Evolutionary conservation across 2,113 vertebrate genomes (phyloP), one percentile per base, ranked within the genome.

Genomic region (Progne subis): DNA sequence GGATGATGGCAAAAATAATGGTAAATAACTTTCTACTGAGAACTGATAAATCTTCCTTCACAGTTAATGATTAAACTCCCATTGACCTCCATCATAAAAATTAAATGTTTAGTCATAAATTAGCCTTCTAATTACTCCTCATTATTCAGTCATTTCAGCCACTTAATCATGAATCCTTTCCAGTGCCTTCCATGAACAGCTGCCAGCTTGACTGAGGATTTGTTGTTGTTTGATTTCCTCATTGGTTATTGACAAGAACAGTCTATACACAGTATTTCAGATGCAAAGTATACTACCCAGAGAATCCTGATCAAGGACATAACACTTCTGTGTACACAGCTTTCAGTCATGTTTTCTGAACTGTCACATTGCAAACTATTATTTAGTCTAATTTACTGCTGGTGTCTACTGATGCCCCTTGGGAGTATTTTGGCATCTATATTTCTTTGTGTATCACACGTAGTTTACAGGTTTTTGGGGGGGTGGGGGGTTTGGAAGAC

Each of bases 101-200:
- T 86, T 83, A 90, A 94, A 77, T 93, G 31, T 63, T 90, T 87
- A 82, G 59, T 70, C 50, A 82, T 85, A 94, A 97, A 92, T 82
- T 88, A 80, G 34, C 55, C 21, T 59, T 90, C 77, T 83, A 95
- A 95, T 94, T 95, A 80, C 41, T 63, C 39, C 68, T 94, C 26
- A 94, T 95, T 94, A 88, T 80, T 88, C 55, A 86, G 24, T 83
- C 55, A 82, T 85, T 95, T 91, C 63, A 77, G 11, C 14, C 20
- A 2, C 60, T 94, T 90, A 87, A 91, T 87, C 63, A 82, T 25
- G 31, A 90, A 41, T 57, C 28, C 1, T 79, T 95, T 88, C 49
- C 50, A 94, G 26, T 6, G 34, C 34, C 50, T 93, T 94, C 67
- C 50, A 88, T 70, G 67, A 95, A 70, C 43, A 95, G 90, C 75